Conservation (phyloP, 2,888 invertebrate genomes). For the Drosophila heteroneura region DNA sequence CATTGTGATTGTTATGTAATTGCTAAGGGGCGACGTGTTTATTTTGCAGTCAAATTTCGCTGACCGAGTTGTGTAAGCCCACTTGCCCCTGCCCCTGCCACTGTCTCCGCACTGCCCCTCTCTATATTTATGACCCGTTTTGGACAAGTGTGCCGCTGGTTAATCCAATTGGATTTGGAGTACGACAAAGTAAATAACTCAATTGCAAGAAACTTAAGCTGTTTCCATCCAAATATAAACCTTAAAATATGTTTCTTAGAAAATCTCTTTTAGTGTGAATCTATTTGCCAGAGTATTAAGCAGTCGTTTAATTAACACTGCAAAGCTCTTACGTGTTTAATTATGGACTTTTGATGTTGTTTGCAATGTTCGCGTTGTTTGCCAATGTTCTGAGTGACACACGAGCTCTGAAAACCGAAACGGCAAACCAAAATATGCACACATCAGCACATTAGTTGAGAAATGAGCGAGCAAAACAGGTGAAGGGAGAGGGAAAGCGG, state of each 20-base stretch:
- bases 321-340: not conserved
- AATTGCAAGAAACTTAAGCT: not conserved
- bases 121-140: constrained; percentile 1
- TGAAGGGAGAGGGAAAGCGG: not conserved
- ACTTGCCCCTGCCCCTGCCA: not conserved
- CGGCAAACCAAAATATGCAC: constrained; percentile 49
- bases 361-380: constrained; percentile 50
- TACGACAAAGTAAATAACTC: constrained; percentile 31
- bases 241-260: constrained; percentile 8
- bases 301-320: not conserved
- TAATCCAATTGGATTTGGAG: constrained; percentile 31
- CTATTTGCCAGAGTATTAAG: not conserved
- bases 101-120: not conserved
- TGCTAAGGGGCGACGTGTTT: constrained; percentile 55
- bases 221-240: not conserved
- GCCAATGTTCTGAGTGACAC: constrained; percentile 57
- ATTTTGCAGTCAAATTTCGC: constrained; percentile 61
- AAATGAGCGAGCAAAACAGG: not conserved
- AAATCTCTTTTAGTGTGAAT: not conserved
- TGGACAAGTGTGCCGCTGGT: constrained; percentile 36
- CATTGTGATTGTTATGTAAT: constrained; percentile 68
- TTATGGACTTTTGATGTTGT: constrained; percentile 45
- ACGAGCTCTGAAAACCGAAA: constrained; percentile 45
- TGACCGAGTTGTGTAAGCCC: constrained; percentile 34
- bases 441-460: constrained; percentile 50